Conservation (phyloP, 2,888 invertebrate genomes). For the Dryobota labecula region DNA sequence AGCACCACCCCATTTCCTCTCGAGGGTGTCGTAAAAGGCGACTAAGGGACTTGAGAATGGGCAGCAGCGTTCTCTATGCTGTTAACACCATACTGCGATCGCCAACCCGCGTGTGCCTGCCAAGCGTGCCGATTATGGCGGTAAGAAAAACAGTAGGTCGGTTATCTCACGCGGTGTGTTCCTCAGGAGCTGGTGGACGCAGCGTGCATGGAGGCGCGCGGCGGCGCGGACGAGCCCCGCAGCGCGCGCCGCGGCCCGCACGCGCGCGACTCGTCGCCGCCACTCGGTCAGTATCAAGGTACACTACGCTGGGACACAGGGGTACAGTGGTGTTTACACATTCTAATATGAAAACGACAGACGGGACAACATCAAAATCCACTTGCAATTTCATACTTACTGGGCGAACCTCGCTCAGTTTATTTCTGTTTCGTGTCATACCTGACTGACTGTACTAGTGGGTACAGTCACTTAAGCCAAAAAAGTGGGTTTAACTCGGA, state of each 20-base stretch:
- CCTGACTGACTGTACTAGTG: too few relatives aligned
- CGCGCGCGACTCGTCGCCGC: conserved; percentile 75
- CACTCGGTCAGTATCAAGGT: conserved; percentile 69
- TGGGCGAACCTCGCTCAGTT: neutral
- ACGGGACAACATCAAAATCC: neutral
- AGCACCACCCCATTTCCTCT: too few relatives aligned
- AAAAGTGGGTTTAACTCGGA: too few relatives aligned
- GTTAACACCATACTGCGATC: too few relatives aligned
- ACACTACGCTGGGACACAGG: neutral
- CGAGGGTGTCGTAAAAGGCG: too few relatives aligned
- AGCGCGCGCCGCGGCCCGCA: conserved; percentile 62
- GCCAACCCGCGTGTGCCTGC: too few relatives aligned
- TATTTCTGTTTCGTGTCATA: neutral
- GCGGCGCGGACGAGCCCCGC: conserved; percentile 67
- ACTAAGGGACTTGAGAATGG: too few relatives aligned
- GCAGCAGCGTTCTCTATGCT: too few relatives aligned
- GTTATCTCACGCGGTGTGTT: neutral
- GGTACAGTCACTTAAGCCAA: neutral
- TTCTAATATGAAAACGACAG: too few relatives aligned
- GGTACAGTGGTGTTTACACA: neutral
- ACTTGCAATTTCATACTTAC: neutral
- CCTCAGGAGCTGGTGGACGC: conserved; percentile 78
- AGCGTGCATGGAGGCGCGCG: conserved; percentile 80
- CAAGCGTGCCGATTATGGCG: too few relatives aligned
- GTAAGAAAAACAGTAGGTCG: neutral